phyloP scores from a whole-genome alignment of 2,888 invertebrate genomes.

The Scaptomyza tumidula region DNA sequence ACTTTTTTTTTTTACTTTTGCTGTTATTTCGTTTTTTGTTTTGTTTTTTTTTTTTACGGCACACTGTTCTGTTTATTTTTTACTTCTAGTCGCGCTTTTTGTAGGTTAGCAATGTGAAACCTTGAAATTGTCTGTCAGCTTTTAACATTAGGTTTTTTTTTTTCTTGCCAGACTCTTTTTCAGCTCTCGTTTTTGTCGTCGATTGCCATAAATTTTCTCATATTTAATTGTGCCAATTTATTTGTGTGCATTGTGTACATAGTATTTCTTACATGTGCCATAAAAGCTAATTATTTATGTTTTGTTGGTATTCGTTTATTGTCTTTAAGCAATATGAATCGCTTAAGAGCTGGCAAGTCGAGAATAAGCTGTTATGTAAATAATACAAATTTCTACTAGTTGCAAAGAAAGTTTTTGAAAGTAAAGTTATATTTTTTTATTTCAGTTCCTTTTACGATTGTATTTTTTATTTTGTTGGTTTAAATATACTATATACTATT shows the following conservation, averaged over 20 bases:
- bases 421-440: neutral
- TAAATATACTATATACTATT: neutral
- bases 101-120: constrained; percentile 72
- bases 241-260: constrained; percentile 21
- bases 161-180: constrained; percentile 14
- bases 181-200: neutral
- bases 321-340: constrained; percentile 24
- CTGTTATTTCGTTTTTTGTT: constrained; percentile 27
- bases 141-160: constrained; percentile 32
- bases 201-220: constrained; percentile 42
- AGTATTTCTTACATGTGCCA: constrained; percentile 11
- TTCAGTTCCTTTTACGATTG: neutral
- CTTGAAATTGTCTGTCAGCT: constrained; percentile 62
- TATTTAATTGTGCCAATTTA: constrained; percentile 48
- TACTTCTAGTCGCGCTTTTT: constrained; percentile 43
- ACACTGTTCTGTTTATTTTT: constrained; percentile 67
- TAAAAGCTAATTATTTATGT: constrained; percentile 19
- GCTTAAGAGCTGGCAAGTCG: constrained; percentile 1
- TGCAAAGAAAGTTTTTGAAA: constrained; percentile 10
- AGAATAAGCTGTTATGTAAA: constrained; percentile 1
- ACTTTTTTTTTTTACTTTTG: constrained; percentile 36
- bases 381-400: neutral
- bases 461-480: neutral
- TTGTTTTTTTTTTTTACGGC: constrained; percentile 35
- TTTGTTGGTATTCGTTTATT: constrained; percentile 2